phyloP scores from a whole-genome alignment of 2,888 invertebrate species.

The Brachynemurus nebulosus region DNA sequence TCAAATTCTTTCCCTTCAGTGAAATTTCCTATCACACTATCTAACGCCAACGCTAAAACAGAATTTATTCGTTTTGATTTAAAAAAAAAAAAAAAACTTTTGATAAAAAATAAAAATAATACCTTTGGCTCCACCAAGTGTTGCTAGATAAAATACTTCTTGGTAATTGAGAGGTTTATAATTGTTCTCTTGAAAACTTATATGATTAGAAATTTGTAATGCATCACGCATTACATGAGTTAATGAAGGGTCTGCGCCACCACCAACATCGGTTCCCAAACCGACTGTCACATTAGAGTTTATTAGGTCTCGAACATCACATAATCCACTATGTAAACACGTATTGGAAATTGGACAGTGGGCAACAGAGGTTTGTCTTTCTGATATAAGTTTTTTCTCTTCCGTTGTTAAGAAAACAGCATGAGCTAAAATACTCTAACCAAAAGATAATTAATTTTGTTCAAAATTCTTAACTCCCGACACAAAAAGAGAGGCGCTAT shows the following conservation, averaged over 20 bases:
- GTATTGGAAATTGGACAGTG: slow-evolving; percentile 85
- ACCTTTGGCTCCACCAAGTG: slow-evolving; percentile 75
- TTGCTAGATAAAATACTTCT: slow-evolving; percentile 73
- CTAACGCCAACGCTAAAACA: slow-evolving; percentile 54
- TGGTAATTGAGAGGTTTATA: slow-evolving; percentile 47
- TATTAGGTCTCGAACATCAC: slow-evolving; percentile 55
- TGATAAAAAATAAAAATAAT: slow-evolving; percentile 19
- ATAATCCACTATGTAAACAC: slow-evolving; percentile 64
- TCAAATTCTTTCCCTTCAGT: slow-evolving; percentile 73
- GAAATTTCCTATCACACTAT: slow-evolving; percentile 67
- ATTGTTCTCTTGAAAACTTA: slow-evolving; percentile 38
- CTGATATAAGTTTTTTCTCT: slow-evolving; percentile 49
- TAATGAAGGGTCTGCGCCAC: slow-evolving; percentile 65
- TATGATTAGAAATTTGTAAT: slow-evolving; percentile 56
- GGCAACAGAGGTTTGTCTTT: slow-evolving; percentile 51
- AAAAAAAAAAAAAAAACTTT: background rate
- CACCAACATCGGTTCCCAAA: slow-evolving; percentile 77
- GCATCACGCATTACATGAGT: slow-evolving; percentile 59
- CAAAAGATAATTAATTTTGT: slow-evolving; percentile 9
- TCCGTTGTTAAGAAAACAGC: slow-evolving; percentile 57
- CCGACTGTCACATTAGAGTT: slow-evolving; percentile 57
- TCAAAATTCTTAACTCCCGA: background rate
- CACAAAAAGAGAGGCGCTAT: too few relatives aligned
- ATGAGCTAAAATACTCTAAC: slow-evolving; percentile 68
- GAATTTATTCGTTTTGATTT: background rate